Conservation (phyloP, 1,140 invertebrate species). For the Octopus sinensis region DNA sequence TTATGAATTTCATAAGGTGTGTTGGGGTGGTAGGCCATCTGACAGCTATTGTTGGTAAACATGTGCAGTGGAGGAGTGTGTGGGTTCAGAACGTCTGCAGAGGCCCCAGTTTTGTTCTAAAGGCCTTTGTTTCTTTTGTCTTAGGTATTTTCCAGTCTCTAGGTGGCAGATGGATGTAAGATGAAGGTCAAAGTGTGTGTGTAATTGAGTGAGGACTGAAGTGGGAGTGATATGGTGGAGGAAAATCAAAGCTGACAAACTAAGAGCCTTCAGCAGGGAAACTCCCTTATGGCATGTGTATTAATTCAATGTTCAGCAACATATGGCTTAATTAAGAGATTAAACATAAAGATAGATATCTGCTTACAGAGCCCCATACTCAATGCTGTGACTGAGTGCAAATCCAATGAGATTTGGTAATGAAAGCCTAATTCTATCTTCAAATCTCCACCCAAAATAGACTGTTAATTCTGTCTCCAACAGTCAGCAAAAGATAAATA, state of each 20-base stretch:
- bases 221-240: slow-evolving; percentile 14
- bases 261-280: slow-evolving; percentile 5
- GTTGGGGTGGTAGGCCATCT: slow-evolving; percentile 25
- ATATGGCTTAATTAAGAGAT: slow-evolving; percentile 30
- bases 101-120: slow-evolving; percentile 16
- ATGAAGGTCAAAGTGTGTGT: slow-evolving; percentile 23
- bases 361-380: slow-evolving; percentile 7
- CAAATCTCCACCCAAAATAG: slow-evolving; percentile 11
- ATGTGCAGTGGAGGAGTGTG: slow-evolving; percentile 22
- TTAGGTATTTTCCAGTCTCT: slow-evolving; percentile 22
- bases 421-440: slow-evolving; percentile 8
- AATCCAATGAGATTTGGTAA: slow-evolving; percentile 11
- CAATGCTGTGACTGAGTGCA: slow-evolving; percentile 10
- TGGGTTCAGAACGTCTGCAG: slow-evolving; percentile 19
- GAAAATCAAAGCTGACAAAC: slow-evolving; percentile 15
- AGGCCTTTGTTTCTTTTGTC: slow-evolving; percentile 31
- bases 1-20: slow-evolving; percentile 35
- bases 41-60: slow-evolving; percentile 22
- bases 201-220: slow-evolving; percentile 23
- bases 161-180: slow-evolving; percentile 30
- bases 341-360: slow-evolving; percentile 16
- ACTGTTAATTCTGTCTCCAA: neutral
- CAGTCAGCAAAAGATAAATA: slow-evolving; percentile 4
- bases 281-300: slow-evolving; percentile 16
- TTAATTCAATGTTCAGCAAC: slow-evolving; percentile 18